Conservation (phyloP, 2,113 vertebrate genomes). For the Leptosomus discolor region DNA sequence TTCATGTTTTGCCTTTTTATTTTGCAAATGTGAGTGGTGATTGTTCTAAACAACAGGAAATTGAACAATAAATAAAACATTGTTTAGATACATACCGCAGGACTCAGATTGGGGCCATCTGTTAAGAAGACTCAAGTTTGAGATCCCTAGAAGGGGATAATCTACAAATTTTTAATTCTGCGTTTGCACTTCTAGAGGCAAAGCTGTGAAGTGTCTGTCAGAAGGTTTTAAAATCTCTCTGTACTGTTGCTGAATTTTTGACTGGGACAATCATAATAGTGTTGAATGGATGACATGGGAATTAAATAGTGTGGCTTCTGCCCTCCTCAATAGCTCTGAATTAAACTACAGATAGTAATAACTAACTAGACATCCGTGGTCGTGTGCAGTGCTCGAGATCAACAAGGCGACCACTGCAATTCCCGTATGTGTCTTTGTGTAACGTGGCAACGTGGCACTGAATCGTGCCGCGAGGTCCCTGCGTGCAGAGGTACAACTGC, state of each 20-base stretch:
- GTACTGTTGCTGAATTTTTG: not conserved
- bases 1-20: not conserved
- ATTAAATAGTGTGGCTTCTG: not conserved
- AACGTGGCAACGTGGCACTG: not conserved
- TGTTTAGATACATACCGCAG: not conserved
- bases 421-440: rapidly evolving
- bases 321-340: not conserved
- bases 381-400: rapidly evolving
- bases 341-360: too few relatives aligned
- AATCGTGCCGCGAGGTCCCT: not conserved
- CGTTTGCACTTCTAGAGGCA: not conserved
- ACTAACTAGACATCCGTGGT: not conserved
- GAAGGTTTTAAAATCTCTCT: not conserved
- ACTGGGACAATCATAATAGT: too few relatives aligned
- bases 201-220: not conserved
- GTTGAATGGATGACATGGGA: not conserved
- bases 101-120: not conserved
- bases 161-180: not conserved
- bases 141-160: not conserved
- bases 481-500: not conserved
- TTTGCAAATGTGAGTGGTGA: not conserved
- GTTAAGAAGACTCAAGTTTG: not conserved
- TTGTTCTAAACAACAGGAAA: not conserved
- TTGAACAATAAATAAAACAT: not conserved
- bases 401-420: not conserved